phyloP scores from a whole-genome alignment of 1,140 invertebrate species.

The Steinernema khuongi region DNA sequence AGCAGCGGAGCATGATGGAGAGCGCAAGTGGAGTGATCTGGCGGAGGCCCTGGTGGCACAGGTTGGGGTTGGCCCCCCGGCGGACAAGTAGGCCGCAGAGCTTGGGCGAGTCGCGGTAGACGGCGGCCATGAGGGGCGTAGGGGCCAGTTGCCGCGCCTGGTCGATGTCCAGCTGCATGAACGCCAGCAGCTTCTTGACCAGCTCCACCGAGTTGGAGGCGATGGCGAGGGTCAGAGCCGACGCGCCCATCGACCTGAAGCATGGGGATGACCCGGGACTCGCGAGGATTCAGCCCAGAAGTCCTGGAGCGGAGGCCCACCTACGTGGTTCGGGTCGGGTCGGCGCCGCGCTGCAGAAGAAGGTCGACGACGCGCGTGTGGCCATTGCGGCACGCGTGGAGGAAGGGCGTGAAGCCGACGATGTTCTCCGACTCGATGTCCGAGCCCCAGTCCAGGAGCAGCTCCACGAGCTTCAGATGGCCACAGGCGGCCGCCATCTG shows the following conservation, averaged over 20 bases:
- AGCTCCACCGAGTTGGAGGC: constrained; percentile 70
- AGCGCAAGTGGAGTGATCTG: constrained; percentile 22
- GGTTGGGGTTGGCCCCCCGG: constrained; percentile 25
- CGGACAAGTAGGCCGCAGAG: constrained; percentile 27
- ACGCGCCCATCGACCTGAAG: constrained; percentile 75
- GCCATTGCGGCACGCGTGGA: constrained; percentile 96
- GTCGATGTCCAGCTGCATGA: constrained; percentile 31
- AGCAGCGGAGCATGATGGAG: not conserved
- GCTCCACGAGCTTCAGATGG: constrained; percentile 39
- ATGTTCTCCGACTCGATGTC: constrained; percentile 98
- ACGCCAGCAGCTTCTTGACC: constrained; percentile 37
- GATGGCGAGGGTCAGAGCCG: constrained; percentile 87
- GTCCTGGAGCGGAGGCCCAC: too few relatives aligned
- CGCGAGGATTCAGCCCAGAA: not conserved
- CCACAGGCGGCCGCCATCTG: constrained; percentile 35
- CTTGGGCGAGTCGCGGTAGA: constrained; percentile 25
- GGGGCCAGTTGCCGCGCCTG: constrained; percentile 27
- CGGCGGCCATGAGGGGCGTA: constrained; percentile 36
- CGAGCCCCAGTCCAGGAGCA: constrained; percentile 87
- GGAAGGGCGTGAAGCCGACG: constrained; percentile 95
- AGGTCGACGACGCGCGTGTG: constrained; percentile 96
- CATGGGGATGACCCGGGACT: not conserved
- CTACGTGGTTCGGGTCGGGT: constrained; percentile 35
- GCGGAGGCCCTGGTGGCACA: not conserved
- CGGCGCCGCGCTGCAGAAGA: constrained; percentile 74